phyloP scores from a whole-genome alignment of 2,113 vertebrate species.

The Salvelinus alpinus region DNA sequence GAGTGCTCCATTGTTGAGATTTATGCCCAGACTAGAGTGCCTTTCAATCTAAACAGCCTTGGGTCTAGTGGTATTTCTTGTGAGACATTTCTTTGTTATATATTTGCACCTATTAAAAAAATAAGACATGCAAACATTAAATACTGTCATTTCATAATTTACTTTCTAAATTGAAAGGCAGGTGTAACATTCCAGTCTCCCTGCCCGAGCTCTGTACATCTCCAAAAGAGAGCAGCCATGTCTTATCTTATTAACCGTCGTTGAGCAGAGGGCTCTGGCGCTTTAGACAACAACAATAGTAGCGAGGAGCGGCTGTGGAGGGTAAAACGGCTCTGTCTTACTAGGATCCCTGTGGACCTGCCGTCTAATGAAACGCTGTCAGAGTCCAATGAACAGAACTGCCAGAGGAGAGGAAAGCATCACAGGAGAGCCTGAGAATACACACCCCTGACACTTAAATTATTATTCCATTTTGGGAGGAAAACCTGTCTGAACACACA shows the following conservation, averaged over 20 bases:
- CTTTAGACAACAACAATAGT: background rate
- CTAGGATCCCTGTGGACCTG: slow-evolving; percentile 53
- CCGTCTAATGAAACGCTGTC: slow-evolving; percentile 51
- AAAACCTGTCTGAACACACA: background rate
- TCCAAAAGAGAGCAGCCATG: background rate
- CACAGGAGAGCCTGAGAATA: background rate
- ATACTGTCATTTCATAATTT: too few species aligned
- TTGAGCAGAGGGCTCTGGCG: slow-evolving; percentile 1
- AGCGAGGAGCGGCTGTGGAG: background rate
- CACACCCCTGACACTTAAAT: slow-evolving; percentile 48
- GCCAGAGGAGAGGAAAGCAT: background rate
- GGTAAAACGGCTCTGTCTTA: slow-evolving; percentile 13
- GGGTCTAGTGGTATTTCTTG: too few species aligned
- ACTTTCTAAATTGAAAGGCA: too few species aligned
- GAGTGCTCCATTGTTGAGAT: too few species aligned
- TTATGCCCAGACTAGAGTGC: too few species aligned
- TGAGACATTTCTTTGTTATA: too few species aligned
- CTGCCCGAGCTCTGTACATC: background rate
- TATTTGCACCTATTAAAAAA: too few species aligned
- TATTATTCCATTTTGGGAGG: slow-evolving; percentile 45
- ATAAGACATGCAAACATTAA: too few species aligned
- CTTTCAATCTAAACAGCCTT: too few species aligned
- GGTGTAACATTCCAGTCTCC: background rate
- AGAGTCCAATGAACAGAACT: slow-evolving; percentile 37
- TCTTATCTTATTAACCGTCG: slow-evolving; percentile 14